A percentile compares a stretch with the other conserved stretches of the same genome.
phyloP scores from a whole-genome alignment of 2,888 invertebrate species.

The Alentia gelatinosa region DNA sequence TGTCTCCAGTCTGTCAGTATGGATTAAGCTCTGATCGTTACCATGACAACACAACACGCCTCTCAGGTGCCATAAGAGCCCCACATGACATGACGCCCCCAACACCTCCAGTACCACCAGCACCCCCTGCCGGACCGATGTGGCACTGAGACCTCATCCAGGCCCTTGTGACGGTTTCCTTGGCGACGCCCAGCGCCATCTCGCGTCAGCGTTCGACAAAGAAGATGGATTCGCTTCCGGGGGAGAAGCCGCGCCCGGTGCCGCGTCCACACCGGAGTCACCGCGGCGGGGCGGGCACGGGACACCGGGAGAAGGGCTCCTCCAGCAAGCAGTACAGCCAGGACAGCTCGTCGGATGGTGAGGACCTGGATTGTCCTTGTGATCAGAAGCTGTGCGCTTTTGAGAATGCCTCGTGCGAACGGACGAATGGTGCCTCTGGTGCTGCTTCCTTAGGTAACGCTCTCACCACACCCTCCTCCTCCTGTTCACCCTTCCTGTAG shows the following conservation, averaged over 20 bases:
- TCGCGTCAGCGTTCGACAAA: not conserved
- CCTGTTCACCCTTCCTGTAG: not conserved
- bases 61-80: not conserved
- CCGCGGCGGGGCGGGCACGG: not conserved
- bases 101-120: not conserved
- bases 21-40: not conserved
- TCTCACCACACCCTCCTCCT: not conserved
- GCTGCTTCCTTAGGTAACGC: conserved; percentile 40
- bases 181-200: conserved; percentile 13
- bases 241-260: conserved; percentile 43
- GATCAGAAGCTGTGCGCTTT: conserved; percentile 51
- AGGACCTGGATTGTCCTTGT: conserved; percentile 48
- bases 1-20: not conserved
- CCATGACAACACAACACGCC: conserved; percentile 32
- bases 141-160: not conserved
- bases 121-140: not conserved
- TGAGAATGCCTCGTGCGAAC: conserved; percentile 51
- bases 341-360: conserved; percentile 52
- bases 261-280: conserved; percentile 38
- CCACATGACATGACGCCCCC: not conserved
- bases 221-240: conserved; percentile 3
- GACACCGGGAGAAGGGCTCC: not conserved
- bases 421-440: conserved; percentile 47
- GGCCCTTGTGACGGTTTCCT: conserved; percentile 14
- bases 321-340: not conserved